Evolutionary conservation across 1,140 invertebrate species (phyloP).

Genomic region (Watersipora subatra): DNA sequence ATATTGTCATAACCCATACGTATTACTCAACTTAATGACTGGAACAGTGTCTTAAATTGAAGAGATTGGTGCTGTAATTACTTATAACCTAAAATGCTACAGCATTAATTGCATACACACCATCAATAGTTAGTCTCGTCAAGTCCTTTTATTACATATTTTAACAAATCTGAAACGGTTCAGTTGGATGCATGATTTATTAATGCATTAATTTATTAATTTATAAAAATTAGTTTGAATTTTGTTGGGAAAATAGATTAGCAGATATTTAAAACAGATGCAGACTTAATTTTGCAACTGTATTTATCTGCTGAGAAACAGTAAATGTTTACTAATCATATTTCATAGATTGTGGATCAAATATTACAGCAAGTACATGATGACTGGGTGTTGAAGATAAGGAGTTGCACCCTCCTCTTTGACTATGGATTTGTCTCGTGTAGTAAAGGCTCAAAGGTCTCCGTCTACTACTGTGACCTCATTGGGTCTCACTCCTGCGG

Average conservation of each 20-base stretch:
- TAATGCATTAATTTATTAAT: slow-evolving; percentile 12
- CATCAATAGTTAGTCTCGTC: no score
- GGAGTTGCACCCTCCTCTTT: slow-evolving; percentile 15
- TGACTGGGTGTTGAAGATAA: slow-evolving; percentile 23
- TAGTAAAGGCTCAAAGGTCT: slow-evolving; percentile 13
- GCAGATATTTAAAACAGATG: neutral
- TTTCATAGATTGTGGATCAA: slow-evolving; percentile 14
- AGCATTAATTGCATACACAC: no score
- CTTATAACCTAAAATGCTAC: no score
- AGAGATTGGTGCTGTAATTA: no score
- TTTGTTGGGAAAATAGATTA: neutral
- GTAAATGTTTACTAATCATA: slow-evolving; percentile 10
- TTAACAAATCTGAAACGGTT: no score
- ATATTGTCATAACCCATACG: no score
- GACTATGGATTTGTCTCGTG: slow-evolving; percentile 19
- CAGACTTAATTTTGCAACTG: neutral
- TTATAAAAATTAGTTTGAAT: slow-evolving; percentile 16
- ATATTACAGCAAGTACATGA: slow-evolving; percentile 16
- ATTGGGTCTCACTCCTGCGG: slow-evolving; percentile 14
- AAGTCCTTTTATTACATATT: no score
- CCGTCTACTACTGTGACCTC: slow-evolving; percentile 18
- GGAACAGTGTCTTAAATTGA: no score
- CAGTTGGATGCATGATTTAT: slow-evolving; percentile 18
- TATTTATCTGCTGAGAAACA: neutral
- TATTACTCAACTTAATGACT: no score